Evolutionary conservation across 2,113 vertebrate genomes (phyloP).

Genomic region (Aplodontia rufa): DNA sequence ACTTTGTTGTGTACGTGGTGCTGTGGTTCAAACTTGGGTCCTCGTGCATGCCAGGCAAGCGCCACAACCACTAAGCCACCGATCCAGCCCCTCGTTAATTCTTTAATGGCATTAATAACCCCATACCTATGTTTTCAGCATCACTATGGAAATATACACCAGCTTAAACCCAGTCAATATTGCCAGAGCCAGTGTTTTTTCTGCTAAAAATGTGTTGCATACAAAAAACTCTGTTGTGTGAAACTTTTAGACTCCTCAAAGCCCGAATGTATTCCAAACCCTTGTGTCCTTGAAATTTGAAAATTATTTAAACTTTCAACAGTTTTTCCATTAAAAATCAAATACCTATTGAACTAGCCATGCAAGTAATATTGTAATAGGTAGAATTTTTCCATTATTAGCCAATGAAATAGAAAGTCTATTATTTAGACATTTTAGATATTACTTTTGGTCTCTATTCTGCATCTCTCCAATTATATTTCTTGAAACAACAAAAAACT

Average conservation of each 20-base stretch:
- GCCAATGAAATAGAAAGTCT: not conserved
- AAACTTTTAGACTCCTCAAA: not conserved
- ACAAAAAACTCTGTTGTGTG: not conserved
- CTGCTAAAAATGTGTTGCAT: not conserved
- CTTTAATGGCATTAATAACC: not conserved
- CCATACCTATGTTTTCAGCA: not conserved
- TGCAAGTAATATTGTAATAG: not conserved
- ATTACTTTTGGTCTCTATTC: not conserved
- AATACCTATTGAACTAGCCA: not conserved
- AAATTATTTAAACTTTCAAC: not conserved
- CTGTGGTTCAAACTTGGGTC: too few species aligned
- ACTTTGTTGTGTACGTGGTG: too few species aligned
- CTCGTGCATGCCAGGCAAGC: too few species aligned
- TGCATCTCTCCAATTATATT: not conserved
- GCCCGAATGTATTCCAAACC: not conserved
- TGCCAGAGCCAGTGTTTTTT: not conserved
- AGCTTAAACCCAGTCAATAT: not conserved
- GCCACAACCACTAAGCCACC: too few species aligned
- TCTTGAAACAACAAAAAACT: constrained; percentile 26
- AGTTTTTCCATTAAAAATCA: not conserved
- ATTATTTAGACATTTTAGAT: not conserved
- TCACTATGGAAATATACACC: not conserved
- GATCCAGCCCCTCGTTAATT: too few species aligned
- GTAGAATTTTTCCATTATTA: not conserved
- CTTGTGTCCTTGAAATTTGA: not conserved